Conservation (phyloP, 2,888 invertebrate genomes). For the Epinotia nisella region DNA sequence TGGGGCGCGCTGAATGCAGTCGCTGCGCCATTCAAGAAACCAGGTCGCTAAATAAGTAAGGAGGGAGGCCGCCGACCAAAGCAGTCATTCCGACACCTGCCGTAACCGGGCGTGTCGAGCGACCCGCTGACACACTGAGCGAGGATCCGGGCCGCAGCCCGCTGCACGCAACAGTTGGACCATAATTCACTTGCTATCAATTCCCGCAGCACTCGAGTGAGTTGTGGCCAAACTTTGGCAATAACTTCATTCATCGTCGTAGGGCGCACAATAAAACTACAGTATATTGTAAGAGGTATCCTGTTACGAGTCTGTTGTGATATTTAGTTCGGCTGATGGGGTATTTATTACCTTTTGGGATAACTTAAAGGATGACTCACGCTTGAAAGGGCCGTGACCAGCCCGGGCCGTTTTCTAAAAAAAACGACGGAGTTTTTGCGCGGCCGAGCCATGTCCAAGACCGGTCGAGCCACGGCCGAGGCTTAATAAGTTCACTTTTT, state of each 20-base stretch:
- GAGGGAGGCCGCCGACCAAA: conserved; percentile 1
- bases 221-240: conserved; percentile 27
- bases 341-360: neutral
- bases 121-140: conserved; percentile 30
- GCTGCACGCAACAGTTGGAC: conserved; percentile 29
- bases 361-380: too few species aligned
- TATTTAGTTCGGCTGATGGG: neutral
- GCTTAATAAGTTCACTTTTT: too few species aligned
- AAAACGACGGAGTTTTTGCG: too few species aligned
- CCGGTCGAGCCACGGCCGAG: too few species aligned
- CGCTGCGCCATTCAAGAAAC: conserved; percentile 38
- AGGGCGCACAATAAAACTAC: conserved; percentile 11
- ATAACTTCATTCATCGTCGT: conserved; percentile 26
- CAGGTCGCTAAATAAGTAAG: conserved; percentile 40
- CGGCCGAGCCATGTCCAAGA: too few species aligned
- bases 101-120: neutral
- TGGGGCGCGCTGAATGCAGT: conserved; percentile 38
- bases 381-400: too few species aligned
- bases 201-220: conserved; percentile 2
- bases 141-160: neutral
- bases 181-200: conserved; percentile 19
- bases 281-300: conserved; percentile 2
- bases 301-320: neutral
- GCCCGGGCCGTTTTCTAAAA: too few species aligned
- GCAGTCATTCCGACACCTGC: conserved; percentile 28